Base-by-base conservation (phyloP, 2,888 invertebrate genomes). In the Drosophila rubida region DNA sequence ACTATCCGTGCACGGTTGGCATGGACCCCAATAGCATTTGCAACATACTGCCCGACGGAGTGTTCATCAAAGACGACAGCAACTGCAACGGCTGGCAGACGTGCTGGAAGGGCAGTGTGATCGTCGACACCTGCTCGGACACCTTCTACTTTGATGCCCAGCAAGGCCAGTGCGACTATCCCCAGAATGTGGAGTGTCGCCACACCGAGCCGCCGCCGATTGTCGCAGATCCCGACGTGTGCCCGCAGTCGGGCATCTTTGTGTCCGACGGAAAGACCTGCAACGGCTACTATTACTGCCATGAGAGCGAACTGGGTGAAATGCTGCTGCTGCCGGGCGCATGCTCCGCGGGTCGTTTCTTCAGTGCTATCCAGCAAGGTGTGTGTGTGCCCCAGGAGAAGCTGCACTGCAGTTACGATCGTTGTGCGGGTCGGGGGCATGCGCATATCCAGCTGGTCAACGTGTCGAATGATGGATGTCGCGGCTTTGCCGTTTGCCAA, bases 41-140 rank as follows among this genome's bases (percentile, higher is more conserved):
- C 55, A 90, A 90, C 57, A 89, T 90, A 13, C 61, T 90, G 22
- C 84, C 91, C 5, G 89, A 91, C 11, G 89, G 86, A 1, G 83
- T 84, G 0, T 91, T 91, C 44, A 70, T 88, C 11, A 78, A 81
- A 54, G 69, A 83, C 45, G 14, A 50, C 0, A 23, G 32, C 7
- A 86, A 51, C 22, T 91, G 90, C 63, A 83, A 68, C 13, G 84
- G 71, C 27, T 90, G 77, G 57, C 75, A 90, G 44, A 65, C 81
- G 65, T 90, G 90, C 61, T 82, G 85, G 82, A 60, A 72, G 7
- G 67, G 66, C 1, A 7, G 37, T 0, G 63, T 90, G 2, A 13
- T 87, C 4, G 76, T 69, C 22, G 84, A 80, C 39, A 83, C 70
- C 8, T 90, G 90, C 3, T 80, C 91, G 0, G 69, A 35, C 22